Evolutionary conservation across 2,888 invertebrate genomes (phyloP), one percentile per base, ranked within the genome.

Genomic region (Micoletzkya japonica): DNA sequence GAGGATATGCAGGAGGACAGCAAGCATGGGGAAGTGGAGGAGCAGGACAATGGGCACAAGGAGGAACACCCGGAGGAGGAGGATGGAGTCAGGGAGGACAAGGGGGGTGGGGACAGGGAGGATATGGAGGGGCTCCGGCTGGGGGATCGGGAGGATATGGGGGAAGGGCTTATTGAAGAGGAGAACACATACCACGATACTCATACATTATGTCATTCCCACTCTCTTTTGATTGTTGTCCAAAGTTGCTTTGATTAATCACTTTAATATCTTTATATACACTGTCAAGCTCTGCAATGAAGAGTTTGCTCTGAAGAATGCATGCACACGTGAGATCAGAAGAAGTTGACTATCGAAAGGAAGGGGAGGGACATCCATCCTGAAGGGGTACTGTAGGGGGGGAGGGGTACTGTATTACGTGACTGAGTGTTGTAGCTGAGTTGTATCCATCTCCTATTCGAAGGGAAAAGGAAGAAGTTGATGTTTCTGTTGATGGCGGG

Each of bases 121-220:
- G 66, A n/a, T 32, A 49, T 17, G 61, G 60, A 28, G 44, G 26
- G 10, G 61, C 34, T n/a, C 49, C 30, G 2, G 37, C 36, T n/a
- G 70, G 70, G 1, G 63, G 70, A 57, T 63, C 56, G 36, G 64
- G 70, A 50, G 64, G n/a, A n/a, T 32, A 57, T 24, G 34, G 7
- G 4, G 36, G 39, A 37, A 26, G 37, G 30, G 44, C 39, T n/a
- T n/a, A n/a, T n/a, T n/a, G 58, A n/a, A n/a, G n/a, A n/a, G n/a
- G n/a, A n/a, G n/a, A n/a, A n/a, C n/a, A n/a, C n/a, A n/a, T n/a
- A n/a, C 36, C 24, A 0, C 57, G 57, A 54, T 28, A 4, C 44
- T 59, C 44, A 39, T 59, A 59, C 59, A 59, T 59, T 59, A 17
- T 59, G 59, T 39, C 59, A 58, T 26, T 30, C 32, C 26, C 34